phyloP scores from a whole-genome alignment of 2,888 invertebrate genomes.

The Morinoia aosen region DNA sequence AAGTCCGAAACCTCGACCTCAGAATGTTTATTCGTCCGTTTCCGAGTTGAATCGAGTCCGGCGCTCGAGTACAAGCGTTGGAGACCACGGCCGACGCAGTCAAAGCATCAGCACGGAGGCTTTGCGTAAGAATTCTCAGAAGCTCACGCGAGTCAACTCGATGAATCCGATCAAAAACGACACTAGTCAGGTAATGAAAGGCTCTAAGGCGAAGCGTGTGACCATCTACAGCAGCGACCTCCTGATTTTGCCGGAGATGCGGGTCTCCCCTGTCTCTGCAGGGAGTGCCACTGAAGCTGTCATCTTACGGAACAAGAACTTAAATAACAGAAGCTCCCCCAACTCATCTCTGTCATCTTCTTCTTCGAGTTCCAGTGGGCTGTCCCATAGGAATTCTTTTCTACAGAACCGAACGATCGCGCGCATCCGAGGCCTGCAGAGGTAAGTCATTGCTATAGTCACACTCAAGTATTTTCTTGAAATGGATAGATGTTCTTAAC shows the following conservation, averaged over 20 bases:
- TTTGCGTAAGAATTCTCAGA: not conserved
- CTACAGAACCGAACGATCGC: conserved; percentile 41
- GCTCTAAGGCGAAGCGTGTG: conserved; percentile 30
- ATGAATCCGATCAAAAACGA: conserved; percentile 34
- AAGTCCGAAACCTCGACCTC: not conserved
- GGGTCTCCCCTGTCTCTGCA: not conserved
- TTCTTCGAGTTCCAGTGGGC: conserved; percentile 14
- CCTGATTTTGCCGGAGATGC: not conserved
- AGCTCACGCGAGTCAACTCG: conserved; percentile 19
- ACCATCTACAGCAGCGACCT: not conserved
- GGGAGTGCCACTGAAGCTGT: conserved; percentile 39
- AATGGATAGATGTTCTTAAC: too few relatives aligned
- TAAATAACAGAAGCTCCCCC: not conserved
- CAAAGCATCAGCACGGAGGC: not conserved
- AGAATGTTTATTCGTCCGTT: not conserved
- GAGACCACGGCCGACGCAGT: conserved; percentile 14
- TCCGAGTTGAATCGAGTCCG: conserved; percentile 28
- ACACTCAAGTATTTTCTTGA: not conserved
- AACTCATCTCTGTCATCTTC: conserved; percentile 30
- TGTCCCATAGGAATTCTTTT: not conserved
- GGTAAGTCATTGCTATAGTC: not conserved
- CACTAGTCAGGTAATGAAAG: not conserved
- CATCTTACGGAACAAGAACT: conserved; percentile 19
- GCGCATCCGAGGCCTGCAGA: conserved; percentile 32
- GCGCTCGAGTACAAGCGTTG: conserved; percentile 32